Evolutionary conservation across 2,797 vertebrate species (phyloP).

Genomic region (Pangasius krempfi): DNA sequence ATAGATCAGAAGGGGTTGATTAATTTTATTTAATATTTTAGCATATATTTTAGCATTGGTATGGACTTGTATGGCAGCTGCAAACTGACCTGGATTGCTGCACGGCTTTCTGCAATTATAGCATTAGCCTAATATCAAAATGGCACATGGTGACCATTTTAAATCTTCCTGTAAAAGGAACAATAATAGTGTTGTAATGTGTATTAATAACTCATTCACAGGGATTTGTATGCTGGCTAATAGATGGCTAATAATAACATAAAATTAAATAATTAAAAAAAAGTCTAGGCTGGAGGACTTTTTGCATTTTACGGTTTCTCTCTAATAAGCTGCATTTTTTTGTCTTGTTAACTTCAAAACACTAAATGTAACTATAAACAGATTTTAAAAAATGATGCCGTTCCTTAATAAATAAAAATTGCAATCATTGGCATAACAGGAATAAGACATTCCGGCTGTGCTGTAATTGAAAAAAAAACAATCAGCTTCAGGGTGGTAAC

Average conservation of each 20-base stretch:
- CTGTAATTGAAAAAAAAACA: not conserved
- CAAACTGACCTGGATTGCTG: not conserved
- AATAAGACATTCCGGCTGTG: not conserved
- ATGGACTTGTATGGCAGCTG: not conserved
- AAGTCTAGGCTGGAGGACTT: not conserved
- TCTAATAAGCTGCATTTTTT: not conserved
- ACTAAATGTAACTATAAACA: not conserved
- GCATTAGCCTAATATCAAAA: not conserved
- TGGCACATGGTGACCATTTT: not conserved
- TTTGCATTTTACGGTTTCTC: not conserved
- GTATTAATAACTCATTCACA: not conserved
- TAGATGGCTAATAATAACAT: not conserved
- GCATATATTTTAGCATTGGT: not conserved
- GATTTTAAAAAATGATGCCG: not conserved
- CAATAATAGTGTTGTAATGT: not conserved
- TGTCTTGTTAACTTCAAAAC: not conserved
- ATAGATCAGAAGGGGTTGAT: not conserved
- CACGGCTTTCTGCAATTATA: not conserved
- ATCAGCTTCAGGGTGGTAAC: not conserved
- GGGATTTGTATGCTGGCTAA: too few relatives aligned
- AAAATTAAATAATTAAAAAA: not conserved
- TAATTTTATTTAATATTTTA: not conserved
- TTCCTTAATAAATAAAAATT: not conserved
- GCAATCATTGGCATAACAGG: not conserved
- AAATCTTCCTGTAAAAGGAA: not conserved